These are phyloP conservation scores for Nothoprocta perdicaria DNA, from an alignment of 2,113 vertebrate genomes.

Conservation along the genomic window DNA sequence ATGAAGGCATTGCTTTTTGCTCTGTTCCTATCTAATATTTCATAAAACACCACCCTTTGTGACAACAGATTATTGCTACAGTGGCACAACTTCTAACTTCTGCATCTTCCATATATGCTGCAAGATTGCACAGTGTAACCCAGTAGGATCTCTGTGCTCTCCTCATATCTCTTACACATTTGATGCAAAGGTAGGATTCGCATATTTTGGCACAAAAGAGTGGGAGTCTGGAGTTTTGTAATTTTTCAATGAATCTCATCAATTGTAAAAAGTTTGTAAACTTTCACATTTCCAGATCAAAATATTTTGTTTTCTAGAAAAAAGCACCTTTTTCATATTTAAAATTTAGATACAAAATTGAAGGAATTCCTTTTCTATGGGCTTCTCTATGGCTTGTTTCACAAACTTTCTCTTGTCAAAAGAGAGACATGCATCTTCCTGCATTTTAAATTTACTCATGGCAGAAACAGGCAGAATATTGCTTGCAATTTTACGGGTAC, in stretches of 20 bases:
- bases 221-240: not conserved
- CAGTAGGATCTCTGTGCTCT: slow-evolving; percentile 30
- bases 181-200: not conserved
- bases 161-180: slow-evolving; percentile 14
- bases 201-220: not conserved
- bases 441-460: not conserved
- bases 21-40: slow-evolving; percentile 33
- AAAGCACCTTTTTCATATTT: not conserved
- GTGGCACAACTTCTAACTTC: slow-evolving; percentile 4
- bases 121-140: not conserved
- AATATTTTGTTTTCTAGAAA: not conserved
- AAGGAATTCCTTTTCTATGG: not conserved
- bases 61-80: slow-evolving; percentile 29
- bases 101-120: not conserved
- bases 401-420: not conserved
- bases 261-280: not conserved
- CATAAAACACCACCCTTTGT: slow-evolving; percentile 22
- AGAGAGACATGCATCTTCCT: not conserved
- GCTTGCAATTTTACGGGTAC: not conserved
- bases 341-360: not conserved
- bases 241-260: not conserved
- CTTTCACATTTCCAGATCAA: not conserved
- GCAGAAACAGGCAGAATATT: not conserved
- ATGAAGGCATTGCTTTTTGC: slow-evolving; percentile 2
- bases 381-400: not conserved